Base-by-base conservation (phyloP, 2,113 vertebrate genomes). In the Dinomys branickii region DNA sequence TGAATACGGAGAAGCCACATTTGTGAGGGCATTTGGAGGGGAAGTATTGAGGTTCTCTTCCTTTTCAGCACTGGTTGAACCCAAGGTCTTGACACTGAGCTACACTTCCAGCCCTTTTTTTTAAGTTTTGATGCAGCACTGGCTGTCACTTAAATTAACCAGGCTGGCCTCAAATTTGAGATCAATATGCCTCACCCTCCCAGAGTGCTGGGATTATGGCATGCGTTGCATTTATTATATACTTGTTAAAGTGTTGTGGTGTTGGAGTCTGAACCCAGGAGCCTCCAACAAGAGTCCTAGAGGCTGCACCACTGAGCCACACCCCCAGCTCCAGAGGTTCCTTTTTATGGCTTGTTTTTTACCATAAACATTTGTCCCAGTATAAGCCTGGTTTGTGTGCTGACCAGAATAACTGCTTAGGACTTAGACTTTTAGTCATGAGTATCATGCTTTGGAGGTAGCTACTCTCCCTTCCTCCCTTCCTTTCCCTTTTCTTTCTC, bases 321-420 rank as follows among this genome's bases (percentile, higher is more conserved):
- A 77, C 12, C 41, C 10, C 24, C 6, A 7, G 14, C 44, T 35
- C 52, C 80, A 38, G 28, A 7, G 4, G 0, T 94, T 88, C 47
- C 10, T 11, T 41, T 93, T 97, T 56, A 84, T 26, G 82, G 28
- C 78, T 85, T 96, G 75, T 30, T 82, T 84, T 93, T 75, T 5
- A n/a, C 78, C 17, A 4, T 33, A 24, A 56, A 13, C 20, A 71
- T 87, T 83, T 14, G 52, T 58, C 20, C n/a, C 47, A 85, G 2
- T 19, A 26, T 90, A 63, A 75, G 44, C 2, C 2, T 78, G 33
- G 56, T 85, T 81, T 94, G 59, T 89, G 44, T 44, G 33, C 22
- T 82, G 73, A 33, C 30, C 86, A 91, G 54, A 58, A 14, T 12
- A 81, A 61, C 52, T 56, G 81, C 56, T 84, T 13, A 94, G 8